Evolutionary conservation across 2,888 invertebrate genomes (phyloP), one percentile per base, ranked within the genome.

Genomic region (Agonopterix arenella): DNA sequence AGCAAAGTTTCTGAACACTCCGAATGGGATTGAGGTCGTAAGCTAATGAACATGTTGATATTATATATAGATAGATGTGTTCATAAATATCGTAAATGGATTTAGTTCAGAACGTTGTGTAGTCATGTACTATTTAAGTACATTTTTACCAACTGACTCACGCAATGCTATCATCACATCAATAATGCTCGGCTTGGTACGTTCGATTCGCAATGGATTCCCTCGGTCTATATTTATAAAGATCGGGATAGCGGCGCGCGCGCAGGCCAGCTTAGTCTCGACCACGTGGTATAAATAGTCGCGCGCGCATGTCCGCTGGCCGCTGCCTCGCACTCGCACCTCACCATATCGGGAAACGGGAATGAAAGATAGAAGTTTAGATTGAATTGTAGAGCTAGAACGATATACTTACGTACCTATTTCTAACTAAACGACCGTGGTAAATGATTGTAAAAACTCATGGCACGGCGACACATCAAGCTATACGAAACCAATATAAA

Each of bases 261-360:
- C 54, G 54, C 45, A 51, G 18, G 51, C 36, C 48, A 42, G 36
- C 50, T 48, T 62, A 56, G 62, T 60, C 61, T 58, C 63, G 58
- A 76, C 78, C 80, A 80, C 80, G 78, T 80, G 77, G 75, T 85
- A 86, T 84, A 76, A 84, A 86, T 86, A 86, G 84, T 70, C 72
- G 76, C 78, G 65, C 59, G 76, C 82, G 81, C 80, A 76, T 75
- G 79, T 75, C 73, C 68, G 75, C 66, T 41, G 47, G 58, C 40
- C 59, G 61, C 58, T 52, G 47, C 56, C 59, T 66, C 72, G 69
- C 68, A 69, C 69, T 64, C 76, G 72, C 66, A 66, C 70, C 85
- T 68, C 72, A 73, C 86, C 86, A 82, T 84, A 86, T 86, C 61
- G 81, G 86, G 86, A 81, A 72, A 76, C 77, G 80, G 59, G 74